Evolutionary conservation across 2,888 invertebrate genomes (phyloP).

Genomic region (Lithophane socia): DNA sequence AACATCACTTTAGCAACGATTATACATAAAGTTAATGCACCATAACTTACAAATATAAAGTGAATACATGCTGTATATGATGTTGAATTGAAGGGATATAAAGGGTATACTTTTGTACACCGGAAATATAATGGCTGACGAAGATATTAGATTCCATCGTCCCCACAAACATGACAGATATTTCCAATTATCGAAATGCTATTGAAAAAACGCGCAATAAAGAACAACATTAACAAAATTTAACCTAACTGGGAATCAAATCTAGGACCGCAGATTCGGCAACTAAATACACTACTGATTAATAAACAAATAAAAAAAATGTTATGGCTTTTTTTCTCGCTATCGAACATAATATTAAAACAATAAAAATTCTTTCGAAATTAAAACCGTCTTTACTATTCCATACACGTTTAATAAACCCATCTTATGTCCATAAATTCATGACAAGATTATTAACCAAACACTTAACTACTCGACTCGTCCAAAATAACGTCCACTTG

Average conservation of each 20-base stretch:
- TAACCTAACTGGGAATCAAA: neutral
- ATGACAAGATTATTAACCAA: conserved; percentile 54
- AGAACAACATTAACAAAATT: neutral
- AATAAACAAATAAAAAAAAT: conserved; percentile 12
- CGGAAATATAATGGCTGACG: neutral
- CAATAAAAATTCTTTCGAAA: conserved; percentile 4
- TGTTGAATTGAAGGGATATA: neutral
- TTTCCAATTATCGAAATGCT: too few relatives aligned
- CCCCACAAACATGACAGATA: neutral
- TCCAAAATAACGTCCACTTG: conserved; percentile 58
- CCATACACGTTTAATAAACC: conserved; percentile 4
- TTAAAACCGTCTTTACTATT: neutral
- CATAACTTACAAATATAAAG: conserved; percentile 12
- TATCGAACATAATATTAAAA: neutral
- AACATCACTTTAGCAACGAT: conserved; percentile 33
- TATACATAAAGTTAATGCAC: conserved; percentile 26
- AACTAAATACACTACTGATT: conserved; percentile 8
- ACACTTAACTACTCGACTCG: conserved; percentile 33
- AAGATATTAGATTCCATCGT: neutral
- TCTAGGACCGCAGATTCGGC: neutral
- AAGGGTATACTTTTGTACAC: neutral
- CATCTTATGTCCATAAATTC: conserved; percentile 21
- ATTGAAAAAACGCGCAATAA: neutral
- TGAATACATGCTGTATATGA: neutral
- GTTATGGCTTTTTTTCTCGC: neutral